These are phyloP conservation scores for Petrocephalus zakoni DNA, from an alignment of 2,113 vertebrate genomes.

Conservation along the genomic window DNA sequence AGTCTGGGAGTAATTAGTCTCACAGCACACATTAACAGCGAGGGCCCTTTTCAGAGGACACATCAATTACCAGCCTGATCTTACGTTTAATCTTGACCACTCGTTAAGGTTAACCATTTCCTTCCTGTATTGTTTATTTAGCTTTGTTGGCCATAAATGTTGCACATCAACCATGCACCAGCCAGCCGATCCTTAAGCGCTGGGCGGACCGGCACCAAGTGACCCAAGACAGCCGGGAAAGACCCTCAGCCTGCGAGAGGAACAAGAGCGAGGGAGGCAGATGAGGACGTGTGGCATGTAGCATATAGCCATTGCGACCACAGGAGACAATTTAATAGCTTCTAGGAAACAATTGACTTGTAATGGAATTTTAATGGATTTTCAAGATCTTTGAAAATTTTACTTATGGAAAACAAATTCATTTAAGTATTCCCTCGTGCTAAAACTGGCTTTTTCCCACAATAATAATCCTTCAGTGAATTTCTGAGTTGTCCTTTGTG, in stretches of 20 bases:
- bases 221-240: not conserved
- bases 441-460: not conserved
- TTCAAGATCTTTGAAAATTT: constrained; percentile 5
- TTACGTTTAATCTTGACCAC: constrained; percentile 69
- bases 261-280: not conserved
- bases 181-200: constrained; percentile 64
- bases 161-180: constrained; percentile 60
- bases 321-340: not conserved
- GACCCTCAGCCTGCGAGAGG: not conserved
- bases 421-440: not conserved
- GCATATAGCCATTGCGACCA: not conserved
- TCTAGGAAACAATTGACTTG: not conserved
- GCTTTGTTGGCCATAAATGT: constrained; percentile 79
- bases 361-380: constrained; percentile 16
- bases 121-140: constrained; percentile 85
- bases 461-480: constrained; percentile 39
- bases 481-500: constrained; percentile 8
- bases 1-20: constrained; percentile 70
- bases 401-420: constrained; percentile 3
- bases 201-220: constrained; percentile 21
- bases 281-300: not conserved
- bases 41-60: constrained; percentile 45
- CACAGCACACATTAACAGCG: constrained; percentile 51
- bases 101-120: constrained; percentile 80
- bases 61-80: constrained; percentile 66